A percentile compares a stretch with the other conserved stretches of the same genome.
phyloP scores from a whole-genome alignment of 2,888 invertebrate species.

The Oasisia sp. region DNA sequence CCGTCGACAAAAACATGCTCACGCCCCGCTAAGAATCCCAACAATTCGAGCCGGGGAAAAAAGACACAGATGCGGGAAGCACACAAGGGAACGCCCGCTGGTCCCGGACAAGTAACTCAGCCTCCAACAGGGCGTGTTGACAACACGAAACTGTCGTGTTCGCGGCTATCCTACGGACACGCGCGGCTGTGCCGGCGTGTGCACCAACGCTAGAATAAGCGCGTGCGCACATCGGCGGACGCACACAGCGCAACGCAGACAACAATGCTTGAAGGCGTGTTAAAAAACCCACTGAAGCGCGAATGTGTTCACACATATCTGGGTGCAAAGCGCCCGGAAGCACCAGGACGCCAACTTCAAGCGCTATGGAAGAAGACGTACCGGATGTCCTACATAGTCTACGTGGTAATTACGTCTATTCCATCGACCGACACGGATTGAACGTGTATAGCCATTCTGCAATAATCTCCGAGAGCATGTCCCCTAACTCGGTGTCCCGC shows the following conservation, averaged over 20 bases:
- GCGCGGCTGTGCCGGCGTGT: background rate
- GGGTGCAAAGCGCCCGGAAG: background rate
- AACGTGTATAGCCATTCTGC: too few species aligned
- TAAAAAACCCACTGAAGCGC: background rate
- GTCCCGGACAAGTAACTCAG: background rate
- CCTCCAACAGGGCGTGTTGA: background rate
- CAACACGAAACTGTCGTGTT: background rate
- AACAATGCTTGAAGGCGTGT: background rate
- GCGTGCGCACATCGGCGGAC: background rate
- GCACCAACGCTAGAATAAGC: background rate
- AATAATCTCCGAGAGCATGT: background rate
- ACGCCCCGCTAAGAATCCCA: background rate
- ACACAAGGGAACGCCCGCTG: background rate
- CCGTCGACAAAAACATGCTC: background rate
- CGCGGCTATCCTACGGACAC: background rate
- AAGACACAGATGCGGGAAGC: background rate
- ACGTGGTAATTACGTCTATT: background rate
- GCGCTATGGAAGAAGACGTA: background rate
- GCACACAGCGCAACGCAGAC: background rate
- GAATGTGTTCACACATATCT: background rate
- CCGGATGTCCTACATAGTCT: background rate
- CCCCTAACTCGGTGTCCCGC: background rate
- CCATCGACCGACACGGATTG: background rate
- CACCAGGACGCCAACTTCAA: background rate
- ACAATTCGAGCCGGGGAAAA: background rate